Conservation (phyloP, 1,140 invertebrate genomes). For the Drosophila subobscura region DNA sequence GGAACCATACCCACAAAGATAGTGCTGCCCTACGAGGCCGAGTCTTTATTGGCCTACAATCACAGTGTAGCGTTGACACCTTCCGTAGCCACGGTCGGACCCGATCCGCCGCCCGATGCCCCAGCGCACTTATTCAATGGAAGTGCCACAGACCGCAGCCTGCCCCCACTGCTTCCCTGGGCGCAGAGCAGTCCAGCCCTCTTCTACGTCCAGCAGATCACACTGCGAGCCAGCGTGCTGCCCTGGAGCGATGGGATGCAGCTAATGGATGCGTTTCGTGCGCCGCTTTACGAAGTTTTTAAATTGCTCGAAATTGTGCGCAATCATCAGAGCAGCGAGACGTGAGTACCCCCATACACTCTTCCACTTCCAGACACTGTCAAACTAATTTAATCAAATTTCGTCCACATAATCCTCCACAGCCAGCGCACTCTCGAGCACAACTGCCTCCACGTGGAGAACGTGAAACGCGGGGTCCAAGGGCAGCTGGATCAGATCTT, state of each 20-base stretch:
- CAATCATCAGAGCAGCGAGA: conserved; percentile 91
- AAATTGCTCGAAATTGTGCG: conserved; percentile 92
- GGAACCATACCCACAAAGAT: conserved; percentile 83
- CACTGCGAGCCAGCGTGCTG: conserved; percentile 88
- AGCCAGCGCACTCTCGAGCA: conserved; percentile 89
- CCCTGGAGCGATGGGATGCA: conserved; percentile 93
- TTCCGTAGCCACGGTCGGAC: background rate
- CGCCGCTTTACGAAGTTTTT: conserved; percentile 94
- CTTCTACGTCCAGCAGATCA: conserved; percentile 93
- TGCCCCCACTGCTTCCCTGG: conserved; percentile 83
- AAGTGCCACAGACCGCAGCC: conserved; percentile 23
- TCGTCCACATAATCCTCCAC: conserved; percentile 57
- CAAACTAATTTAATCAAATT: conserved; percentile 50
- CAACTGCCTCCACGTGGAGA: conserved; percentile 94
- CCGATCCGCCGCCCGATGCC: conserved; percentile 8
- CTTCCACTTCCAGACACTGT: conserved; percentile 36
- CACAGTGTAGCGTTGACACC: conserved; percentile 27
- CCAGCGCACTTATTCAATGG: conserved; percentile 39
- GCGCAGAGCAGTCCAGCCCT: conserved; percentile 86
- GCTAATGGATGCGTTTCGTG: conserved; percentile 94
- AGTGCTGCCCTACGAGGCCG: conserved; percentile 74
- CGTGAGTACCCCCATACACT: conserved; percentile 84
- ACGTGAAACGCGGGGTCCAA: conserved; percentile 86
- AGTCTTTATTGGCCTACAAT: conserved; percentile 24
- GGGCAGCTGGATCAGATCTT: conserved; percentile 86